Evolutionary conservation across 2,888 invertebrate genomes (phyloP).

Genomic region (Trypoxylon attenuatum): DNA sequence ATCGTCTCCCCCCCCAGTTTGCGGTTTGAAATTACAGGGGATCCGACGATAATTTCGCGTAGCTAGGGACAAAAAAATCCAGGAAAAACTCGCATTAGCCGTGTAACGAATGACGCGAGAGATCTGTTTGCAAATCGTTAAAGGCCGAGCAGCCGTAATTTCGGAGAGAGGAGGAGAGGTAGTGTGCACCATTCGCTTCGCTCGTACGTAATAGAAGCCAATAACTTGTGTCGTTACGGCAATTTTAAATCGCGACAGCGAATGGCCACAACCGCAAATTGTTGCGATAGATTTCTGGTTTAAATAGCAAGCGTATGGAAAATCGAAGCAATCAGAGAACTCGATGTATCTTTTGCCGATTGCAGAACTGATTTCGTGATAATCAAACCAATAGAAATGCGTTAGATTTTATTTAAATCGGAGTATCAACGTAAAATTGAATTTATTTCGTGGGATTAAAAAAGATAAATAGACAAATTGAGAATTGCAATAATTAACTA

Average conservation of each 20-base stretch:
- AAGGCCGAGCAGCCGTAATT: too few species aligned
- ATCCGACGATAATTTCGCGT: too few species aligned
- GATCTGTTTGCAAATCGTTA: too few species aligned
- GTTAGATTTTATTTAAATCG: slow-evolving; percentile 33
- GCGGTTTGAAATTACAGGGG: too few species aligned
- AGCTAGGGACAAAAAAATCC: too few species aligned
- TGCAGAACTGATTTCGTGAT: slow-evolving; percentile 29
- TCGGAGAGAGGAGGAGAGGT: too few species aligned
- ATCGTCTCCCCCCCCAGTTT: too few species aligned
- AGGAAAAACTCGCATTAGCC: too few species aligned
- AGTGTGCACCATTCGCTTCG: slow-evolving; percentile 1
- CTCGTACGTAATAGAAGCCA: slow-evolving; percentile 9
- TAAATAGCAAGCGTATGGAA: slow-evolving; percentile 18
- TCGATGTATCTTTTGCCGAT: slow-evolving; percentile 12
- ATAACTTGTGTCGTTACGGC: slow-evolving; percentile 18
- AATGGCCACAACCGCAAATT: slow-evolving; percentile 14
- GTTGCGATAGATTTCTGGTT: slow-evolving; percentile 30
- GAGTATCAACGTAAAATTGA: too few species aligned
- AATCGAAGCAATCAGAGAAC: slow-evolving; percentile 23
- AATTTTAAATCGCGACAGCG: slow-evolving; percentile 36
- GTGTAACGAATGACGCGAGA: too few species aligned
- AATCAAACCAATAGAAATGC: slow-evolving; percentile 37
- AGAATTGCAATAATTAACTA: too few species aligned
- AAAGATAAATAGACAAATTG: too few species aligned
- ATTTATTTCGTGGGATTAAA: slow-evolving; percentile 10